Evolutionary conservation across 2,888 invertebrate genomes (phyloP).

Genomic region (Eurytoma californica): DNA sequence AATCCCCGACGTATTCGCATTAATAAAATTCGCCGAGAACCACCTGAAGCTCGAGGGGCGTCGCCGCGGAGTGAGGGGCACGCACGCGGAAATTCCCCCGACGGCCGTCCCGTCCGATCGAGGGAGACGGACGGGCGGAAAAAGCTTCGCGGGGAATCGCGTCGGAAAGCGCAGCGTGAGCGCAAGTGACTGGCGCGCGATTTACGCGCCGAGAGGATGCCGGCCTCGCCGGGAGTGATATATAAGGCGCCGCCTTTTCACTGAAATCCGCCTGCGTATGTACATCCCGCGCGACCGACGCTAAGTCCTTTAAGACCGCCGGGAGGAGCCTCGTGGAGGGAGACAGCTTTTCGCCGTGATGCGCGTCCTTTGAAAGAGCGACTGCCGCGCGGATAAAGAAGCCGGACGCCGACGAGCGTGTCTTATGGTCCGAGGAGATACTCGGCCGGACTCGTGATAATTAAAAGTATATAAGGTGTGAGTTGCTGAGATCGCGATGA

Average conservation of each 20-base stretch:
- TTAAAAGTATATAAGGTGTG: not conserved
- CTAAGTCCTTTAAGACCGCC: slow-evolving; percentile 23
- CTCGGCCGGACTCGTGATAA: not conserved
- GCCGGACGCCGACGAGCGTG: no score
- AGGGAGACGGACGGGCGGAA: no score
- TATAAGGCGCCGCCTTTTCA: not conserved
- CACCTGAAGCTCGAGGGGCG: slow-evolving; percentile 18
- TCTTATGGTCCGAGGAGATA: no score
- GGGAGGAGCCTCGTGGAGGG: not conserved
- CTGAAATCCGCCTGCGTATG: no score
- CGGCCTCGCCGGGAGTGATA: not conserved
- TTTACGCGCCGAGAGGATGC: not conserved
- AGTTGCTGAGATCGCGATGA: not conserved
- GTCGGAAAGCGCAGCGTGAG: not conserved
- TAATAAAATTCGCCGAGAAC: slow-evolving; percentile 28
- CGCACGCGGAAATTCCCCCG: not conserved
- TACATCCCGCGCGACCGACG: not conserved
- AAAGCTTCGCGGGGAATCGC: not conserved
- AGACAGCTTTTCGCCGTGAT: slow-evolving; percentile 18
- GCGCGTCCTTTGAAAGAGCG: slow-evolving; percentile 24
- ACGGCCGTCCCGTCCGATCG: not conserved
- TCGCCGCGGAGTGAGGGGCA: not conserved
- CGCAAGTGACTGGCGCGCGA: not conserved
- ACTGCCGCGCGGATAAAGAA: not conserved
- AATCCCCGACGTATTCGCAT: slow-evolving; percentile 18